phyloP scores from a whole-genome alignment of 2,888 invertebrate species.

The Troides helena region DNA sequence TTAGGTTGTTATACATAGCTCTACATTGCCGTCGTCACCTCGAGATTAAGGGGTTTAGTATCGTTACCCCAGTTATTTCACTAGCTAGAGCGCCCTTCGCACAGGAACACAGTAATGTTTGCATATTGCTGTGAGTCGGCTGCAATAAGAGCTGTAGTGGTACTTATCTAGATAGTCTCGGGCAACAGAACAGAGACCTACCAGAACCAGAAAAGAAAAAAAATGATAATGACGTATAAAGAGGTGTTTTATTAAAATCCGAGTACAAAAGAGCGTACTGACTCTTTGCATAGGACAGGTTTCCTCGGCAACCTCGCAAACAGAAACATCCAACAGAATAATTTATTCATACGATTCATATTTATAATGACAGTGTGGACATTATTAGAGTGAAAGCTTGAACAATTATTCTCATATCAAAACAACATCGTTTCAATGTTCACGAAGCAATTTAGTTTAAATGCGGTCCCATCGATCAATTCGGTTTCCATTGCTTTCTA shows the following conservation, averaged over 20 bases:
- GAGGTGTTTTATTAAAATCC: too few relatives aligned
- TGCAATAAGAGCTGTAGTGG: too few relatives aligned
- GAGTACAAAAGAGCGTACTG: not conserved
- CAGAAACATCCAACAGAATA: conserved; percentile 23
- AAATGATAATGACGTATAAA: not conserved
- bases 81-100: too few relatives aligned
- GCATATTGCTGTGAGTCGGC: too few relatives aligned
- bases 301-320: not conserved
- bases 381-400: conserved; percentile 28
- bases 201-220: too few relatives aligned
- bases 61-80: too few relatives aligned
- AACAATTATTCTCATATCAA: conserved; percentile 33
- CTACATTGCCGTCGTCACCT: too few relatives aligned
- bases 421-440: conserved; percentile 25
- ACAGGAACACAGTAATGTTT: too few relatives aligned
- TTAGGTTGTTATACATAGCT: too few relatives aligned
- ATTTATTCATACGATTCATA: conserved; percentile 26
- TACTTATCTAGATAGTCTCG: too few relatives aligned
- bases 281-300: not conserved
- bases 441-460: conserved; percentile 27
- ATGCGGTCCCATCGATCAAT: conserved; percentile 17
- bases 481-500: conserved; percentile 16
- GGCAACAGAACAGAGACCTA: too few relatives aligned
- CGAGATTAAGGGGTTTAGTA: too few relatives aligned
- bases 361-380: conserved; percentile 10